Percentiles rank a stretch among this genome's conserved stretches.
These are phyloP conservation scores for Zaprionus gabonicus DNA, from an alignment of 1,140 invertebrate species.

Conservation along the genomic window DNA sequence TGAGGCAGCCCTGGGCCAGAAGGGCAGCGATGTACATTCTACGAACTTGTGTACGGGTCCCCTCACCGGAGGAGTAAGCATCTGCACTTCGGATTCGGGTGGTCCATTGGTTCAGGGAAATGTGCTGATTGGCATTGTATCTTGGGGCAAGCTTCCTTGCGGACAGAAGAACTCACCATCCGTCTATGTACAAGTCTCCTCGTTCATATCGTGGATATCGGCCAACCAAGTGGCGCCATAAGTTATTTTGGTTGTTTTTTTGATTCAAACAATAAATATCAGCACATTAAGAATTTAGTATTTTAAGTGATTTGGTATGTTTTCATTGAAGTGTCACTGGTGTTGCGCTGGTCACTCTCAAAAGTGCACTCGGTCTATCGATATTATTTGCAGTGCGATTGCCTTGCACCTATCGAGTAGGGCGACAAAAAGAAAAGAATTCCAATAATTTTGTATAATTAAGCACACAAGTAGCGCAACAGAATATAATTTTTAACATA, in stretches of 20 bases:
- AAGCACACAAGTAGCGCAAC: constrained; percentile 16
- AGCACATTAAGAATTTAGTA: constrained; percentile 27
- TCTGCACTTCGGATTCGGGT: constrained; percentile 85
- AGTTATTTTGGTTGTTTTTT: constrained; percentile 9
- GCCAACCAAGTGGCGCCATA: constrained; percentile 52
- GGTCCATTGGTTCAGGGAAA: constrained; percentile 82
- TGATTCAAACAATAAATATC: constrained; percentile 26
- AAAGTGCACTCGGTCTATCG: constrained; percentile 26
- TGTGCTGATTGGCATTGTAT: constrained; percentile 84
- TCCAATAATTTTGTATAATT: constrained; percentile 38
- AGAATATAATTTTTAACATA: constrained; percentile 13
- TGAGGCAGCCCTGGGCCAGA: constrained; percentile 69
- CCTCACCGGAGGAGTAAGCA: constrained; percentile 84
- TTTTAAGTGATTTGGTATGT: constrained; percentile 23
- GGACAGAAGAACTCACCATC: constrained; percentile 88
- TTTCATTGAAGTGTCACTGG: background rate
- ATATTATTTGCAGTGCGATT: constrained; percentile 26
- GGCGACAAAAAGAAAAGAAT: constrained; percentile 43
- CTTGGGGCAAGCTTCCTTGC: constrained; percentile 85
- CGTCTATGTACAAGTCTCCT: constrained; percentile 89
- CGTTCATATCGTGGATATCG: constrained; percentile 88
- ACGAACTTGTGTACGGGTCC: constrained; percentile 86
- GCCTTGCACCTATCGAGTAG: constrained; percentile 36
- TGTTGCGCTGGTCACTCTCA: constrained; percentile 23
- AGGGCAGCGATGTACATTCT: constrained; percentile 76